phyloP scores from a whole-genome alignment of 1,140 invertebrate genomes.

The Drosophila repletoides region DNA sequence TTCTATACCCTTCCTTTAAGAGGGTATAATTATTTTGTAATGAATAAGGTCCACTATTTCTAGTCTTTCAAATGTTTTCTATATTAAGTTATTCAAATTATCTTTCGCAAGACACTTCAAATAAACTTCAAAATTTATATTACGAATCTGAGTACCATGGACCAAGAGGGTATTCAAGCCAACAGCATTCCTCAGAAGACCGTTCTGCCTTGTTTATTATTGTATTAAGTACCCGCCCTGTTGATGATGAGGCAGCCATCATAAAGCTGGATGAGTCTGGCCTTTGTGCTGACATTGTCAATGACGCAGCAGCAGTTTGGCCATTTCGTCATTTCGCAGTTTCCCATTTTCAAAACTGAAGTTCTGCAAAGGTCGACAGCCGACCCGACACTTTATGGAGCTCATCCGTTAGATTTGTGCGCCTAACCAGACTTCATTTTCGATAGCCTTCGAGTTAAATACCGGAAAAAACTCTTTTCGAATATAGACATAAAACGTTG shows the following conservation, averaged over 20 bases:
- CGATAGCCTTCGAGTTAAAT: constrained; percentile 24
- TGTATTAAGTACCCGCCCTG: neutral
- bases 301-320: neutral
- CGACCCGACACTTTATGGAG: constrained; percentile 2
- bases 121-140: too few relatives aligned
- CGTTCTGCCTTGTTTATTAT: neutral
- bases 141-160: too few relatives aligned
- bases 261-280: constrained; percentile 1
- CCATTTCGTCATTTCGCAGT: neutral
- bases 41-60: too few relatives aligned
- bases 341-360: neutral
- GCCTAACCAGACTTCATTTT: constrained; percentile 13
- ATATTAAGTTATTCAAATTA: too few relatives aligned
- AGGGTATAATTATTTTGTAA: neutral
- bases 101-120: too few relatives aligned
- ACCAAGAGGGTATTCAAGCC: too few relatives aligned
- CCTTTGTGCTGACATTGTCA: constrained; percentile 29
- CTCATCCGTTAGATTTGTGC: constrained; percentile 36
- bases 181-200: neutral
- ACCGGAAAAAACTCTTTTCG: constrained; percentile 34
- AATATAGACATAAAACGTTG: constrained; percentile 30
- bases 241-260: neutral
- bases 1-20: constrained; percentile 1
- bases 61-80: too few relatives aligned
- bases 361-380: constrained; percentile 17